phyloP scores from a whole-genome alignment of 2,113 vertebrate genomes.

The Phainopepla nitens region DNA sequence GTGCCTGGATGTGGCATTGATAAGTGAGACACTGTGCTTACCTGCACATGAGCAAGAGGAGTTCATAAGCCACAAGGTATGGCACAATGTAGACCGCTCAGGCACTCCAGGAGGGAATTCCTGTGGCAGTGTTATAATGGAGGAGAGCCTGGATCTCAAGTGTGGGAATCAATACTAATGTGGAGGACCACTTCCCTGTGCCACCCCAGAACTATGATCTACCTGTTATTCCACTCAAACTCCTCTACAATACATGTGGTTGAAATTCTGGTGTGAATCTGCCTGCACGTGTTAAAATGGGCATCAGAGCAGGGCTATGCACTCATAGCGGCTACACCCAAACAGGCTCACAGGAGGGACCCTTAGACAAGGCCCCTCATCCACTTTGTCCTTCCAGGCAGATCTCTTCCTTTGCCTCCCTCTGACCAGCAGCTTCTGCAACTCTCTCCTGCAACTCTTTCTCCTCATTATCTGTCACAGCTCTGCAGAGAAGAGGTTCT shows the following conservation, averaged over 20 bases:
- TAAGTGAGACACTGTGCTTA: neutral
- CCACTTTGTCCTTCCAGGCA: neutral
- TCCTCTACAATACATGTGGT: neutral
- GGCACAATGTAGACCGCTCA: neutral
- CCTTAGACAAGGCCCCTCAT: neutral
- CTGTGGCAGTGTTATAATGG: accelerated
- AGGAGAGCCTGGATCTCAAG: neutral
- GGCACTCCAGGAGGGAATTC: neutral
- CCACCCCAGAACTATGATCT: neutral
- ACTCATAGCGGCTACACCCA: neutral
- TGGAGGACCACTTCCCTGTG: neutral
- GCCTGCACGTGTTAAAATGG: accelerated
- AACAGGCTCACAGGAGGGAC: neutral
- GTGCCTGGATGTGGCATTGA: neutral
- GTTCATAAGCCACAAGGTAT: neutral
- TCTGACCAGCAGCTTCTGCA: neutral
- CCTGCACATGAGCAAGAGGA: neutral
- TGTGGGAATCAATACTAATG: accelerated
- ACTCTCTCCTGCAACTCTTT: neutral
- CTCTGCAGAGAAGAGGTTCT: neutral
- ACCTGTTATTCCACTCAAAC: neutral
- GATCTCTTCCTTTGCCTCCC: neutral
- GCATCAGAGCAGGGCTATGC: neutral
- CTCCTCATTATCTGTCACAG: neutral
- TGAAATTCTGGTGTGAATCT: neutral